phyloP scores from a whole-genome alignment of 1,140 invertebrate species.

The Cyrtorhinus lividipennis region DNA sequence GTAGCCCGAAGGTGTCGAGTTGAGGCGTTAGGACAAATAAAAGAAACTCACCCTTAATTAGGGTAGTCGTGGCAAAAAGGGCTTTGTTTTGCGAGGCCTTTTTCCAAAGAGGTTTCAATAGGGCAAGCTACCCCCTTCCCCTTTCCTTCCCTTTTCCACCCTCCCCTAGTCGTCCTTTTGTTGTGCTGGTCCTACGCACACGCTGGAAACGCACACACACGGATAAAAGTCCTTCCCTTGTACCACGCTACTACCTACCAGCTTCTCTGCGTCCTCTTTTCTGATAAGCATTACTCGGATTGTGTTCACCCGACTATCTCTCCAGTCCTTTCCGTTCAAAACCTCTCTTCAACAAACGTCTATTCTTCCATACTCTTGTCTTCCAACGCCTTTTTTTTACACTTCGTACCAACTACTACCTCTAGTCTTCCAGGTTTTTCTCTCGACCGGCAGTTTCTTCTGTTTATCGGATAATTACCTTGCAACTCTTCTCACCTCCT shows the following conservation, averaged over 20 bases:
- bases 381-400: neutral
- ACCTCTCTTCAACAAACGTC: neutral
- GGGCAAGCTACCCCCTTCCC: neutral
- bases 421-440: neutral
- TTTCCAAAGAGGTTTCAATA: neutral
- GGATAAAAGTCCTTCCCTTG: neutral
- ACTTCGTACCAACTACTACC: too few species aligned
- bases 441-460: neutral
- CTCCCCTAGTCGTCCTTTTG: too few species aligned
- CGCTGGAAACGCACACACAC: neutral
- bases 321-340: neutral
- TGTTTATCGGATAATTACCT: neutral
- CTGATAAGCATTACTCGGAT: neutral
- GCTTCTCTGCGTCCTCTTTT: neutral
- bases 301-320: neutral
- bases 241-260: neutral
- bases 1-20: neutral
- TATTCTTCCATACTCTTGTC: neutral
- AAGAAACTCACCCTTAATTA: neutral
- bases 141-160: neutral
- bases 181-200: too few species aligned
- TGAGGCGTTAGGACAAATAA: neutral
- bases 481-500: neutral
- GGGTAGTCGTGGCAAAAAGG: neutral
- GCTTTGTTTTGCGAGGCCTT: neutral